Evolutionary conservation across 2,113 vertebrate species (phyloP).

Genomic region (Daboia siamensis): DNA sequence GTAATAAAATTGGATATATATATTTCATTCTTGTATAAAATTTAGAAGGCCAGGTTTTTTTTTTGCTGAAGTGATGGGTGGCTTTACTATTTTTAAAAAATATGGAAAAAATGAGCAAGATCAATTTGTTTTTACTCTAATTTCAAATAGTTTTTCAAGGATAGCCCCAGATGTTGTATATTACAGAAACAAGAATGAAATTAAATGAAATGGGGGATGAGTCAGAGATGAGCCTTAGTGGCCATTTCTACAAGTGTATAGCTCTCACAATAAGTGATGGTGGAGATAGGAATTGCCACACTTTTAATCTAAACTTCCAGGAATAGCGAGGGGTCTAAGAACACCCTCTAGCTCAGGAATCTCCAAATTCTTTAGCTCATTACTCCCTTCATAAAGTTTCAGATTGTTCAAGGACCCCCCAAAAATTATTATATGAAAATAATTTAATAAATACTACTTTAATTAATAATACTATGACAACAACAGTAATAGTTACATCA

Average conservation of each 20-base stretch:
- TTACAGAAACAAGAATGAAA: neutral
- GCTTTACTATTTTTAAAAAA: neutral
- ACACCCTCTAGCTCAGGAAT: neutral
- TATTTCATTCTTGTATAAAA: neutral
- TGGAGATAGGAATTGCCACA: neutral
- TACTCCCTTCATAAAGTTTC: neutral
- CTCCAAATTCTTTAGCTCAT: neutral
- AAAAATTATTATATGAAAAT: neutral
- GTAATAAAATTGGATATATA: slow-evolving; percentile 22
- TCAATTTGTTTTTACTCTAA: neutral
- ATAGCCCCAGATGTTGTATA: neutral
- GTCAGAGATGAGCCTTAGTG: neutral
- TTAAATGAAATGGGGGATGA: neutral
- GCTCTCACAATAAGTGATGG: neutral
- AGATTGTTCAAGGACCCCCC: neutral
- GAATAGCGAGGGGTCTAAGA: neutral
- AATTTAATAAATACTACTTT: neutral
- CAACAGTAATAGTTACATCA: neutral
- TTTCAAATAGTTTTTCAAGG: neutral
- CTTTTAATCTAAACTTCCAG: neutral
- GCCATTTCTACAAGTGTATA: neutral
- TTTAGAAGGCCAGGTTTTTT: neutral
- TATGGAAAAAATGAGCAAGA: neutral
- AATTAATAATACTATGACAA: neutral
- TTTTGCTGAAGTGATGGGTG: neutral